Base-by-base conservation (phyloP, 2,797 vertebrate genomes). In the Leucoraja ocellata region DNA sequence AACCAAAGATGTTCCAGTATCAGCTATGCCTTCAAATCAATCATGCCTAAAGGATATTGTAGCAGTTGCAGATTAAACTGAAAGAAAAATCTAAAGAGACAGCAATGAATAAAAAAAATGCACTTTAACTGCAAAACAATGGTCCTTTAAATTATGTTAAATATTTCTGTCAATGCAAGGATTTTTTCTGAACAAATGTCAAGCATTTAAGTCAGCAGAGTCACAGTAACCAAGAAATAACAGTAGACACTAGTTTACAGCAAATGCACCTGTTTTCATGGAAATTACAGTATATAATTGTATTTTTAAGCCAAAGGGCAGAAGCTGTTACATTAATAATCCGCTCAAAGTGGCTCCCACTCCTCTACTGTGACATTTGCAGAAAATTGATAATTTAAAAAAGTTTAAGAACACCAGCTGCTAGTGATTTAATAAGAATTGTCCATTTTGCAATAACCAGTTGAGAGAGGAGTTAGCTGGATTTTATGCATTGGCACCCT, bases 371-470 rank as follows among this genome's bases (percentile, higher is more conserved):
- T 92, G 90, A 76, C 46, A 23, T 28, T 58, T 54, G 23, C 46
- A 54, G 73, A 92, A 74, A 54, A 58, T 92, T 74, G 68, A 92
- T 54, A 36, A 92, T 74, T 58, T 28, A 25, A 46, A 91, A 74
- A 92, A 21, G 14, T 92, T 54, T 68, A 23, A 68, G 84, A 23
- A 88, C 71, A 73, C 90, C 90, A 92, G 68, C 90, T 92, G 90
- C 32, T 71, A 73, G 63, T 76, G 90, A 92, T 92, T 92, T 92
- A 74, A 92, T 76, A 54, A 74, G 90, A 74, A 54, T 14, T 46
- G 39, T 6, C 6, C n/a, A 74, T 92, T 92, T 74, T 92, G 68
- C 46, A 76, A 76, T 54, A 68, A 36, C 61, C 84, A 65, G 9
- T 86, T 63, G 63, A 65, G 13, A 36, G n/a, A 88, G n/a, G 61